These are phyloP conservation scores for Epizoanthus stellaris DNA, from an alignment of 92 coral and sea anemone species.

Conservation along the genomic window DNA sequence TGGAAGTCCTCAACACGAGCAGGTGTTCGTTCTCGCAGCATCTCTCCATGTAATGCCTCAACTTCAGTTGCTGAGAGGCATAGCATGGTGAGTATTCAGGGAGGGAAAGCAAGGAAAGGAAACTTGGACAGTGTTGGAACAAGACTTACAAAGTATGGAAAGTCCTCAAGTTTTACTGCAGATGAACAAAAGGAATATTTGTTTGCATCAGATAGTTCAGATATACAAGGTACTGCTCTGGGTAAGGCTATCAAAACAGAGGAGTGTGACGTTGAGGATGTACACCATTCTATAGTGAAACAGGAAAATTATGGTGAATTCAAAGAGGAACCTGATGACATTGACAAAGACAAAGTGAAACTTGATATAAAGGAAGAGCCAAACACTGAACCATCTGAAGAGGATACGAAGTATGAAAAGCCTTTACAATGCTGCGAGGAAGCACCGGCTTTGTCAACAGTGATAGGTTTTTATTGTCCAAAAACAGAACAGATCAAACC, in stretches of 20 bases:
- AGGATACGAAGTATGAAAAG: not conserved
- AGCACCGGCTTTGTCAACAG: not conserved
- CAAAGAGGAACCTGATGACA: constrained; percentile 17
- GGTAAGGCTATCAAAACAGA: constrained; percentile 14
- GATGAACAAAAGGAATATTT: constrained; percentile 27
- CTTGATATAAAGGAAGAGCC: not conserved
- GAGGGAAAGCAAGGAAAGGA: constrained; percentile 27
- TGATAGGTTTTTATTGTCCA: not conserved
- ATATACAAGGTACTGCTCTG: not conserved
- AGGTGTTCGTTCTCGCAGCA: constrained; percentile 69
- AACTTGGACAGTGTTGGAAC: constrained; percentile 10
- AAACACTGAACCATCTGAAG: not conserved
- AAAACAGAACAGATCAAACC: constrained; percentile 22
- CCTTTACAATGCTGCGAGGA: not conserved
- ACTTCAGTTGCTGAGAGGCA: constrained; percentile 25
- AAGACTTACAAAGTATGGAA: constrained; percentile 12
- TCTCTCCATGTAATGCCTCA: constrained; percentile 53
- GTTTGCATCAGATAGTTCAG: not conserved
- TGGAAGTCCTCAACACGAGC: constrained; percentile 63
- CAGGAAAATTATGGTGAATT: not conserved
- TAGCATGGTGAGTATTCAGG: constrained; percentile 2
- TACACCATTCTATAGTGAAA: not conserved
- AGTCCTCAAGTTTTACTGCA: constrained; percentile 17
- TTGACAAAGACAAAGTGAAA: not conserved
- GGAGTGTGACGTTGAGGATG: not conserved